Percentiles rank a stretch among this genome's conserved stretches.
These are phyloP conservation scores for Ctenicera cuprea DNA, from an alignment of 2,888 invertebrate species.

Conservation along the genomic window DNA sequence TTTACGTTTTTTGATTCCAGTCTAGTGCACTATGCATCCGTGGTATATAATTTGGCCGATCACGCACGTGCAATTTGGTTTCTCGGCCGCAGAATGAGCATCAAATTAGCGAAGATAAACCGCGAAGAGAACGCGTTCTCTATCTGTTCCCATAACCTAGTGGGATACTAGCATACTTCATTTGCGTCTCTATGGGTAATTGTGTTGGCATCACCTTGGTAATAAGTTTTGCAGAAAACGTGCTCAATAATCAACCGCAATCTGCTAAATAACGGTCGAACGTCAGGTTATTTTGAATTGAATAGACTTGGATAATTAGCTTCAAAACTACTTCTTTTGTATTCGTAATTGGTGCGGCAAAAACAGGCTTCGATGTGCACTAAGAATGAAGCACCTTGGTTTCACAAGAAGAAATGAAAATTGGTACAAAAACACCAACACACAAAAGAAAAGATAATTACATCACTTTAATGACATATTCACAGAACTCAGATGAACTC, in stretches of 20 bases:
- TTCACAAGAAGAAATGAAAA: too few species aligned
- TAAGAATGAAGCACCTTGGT: too few species aligned
- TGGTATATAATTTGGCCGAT: slow-evolving; percentile 45
- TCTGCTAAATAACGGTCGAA: slow-evolving; percentile 7
- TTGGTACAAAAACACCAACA: too few species aligned
- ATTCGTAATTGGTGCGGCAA: neutral
- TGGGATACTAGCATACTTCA: slow-evolving; percentile 42
- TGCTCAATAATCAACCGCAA: neutral
- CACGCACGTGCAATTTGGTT: slow-evolving; percentile 48
- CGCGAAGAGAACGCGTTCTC: slow-evolving; percentile 33
- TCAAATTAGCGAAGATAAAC: slow-evolving; percentile 38
- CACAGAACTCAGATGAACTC: too few species aligned
- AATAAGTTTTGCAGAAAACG: slow-evolving; percentile 14
- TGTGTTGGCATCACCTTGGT: neutral
- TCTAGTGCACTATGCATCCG: slow-evolving; percentile 42
- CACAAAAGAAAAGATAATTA: too few species aligned
- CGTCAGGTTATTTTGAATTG: slow-evolving; percentile 9
- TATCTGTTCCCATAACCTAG: slow-evolving; percentile 43
- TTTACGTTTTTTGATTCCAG: slow-evolving; percentile 36
- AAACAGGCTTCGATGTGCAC: neutral
- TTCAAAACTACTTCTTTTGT: slow-evolving; percentile 10
- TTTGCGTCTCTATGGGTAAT: slow-evolving; percentile 7
- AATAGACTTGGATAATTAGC: slow-evolving; percentile 9
- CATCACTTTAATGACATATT: too few species aligned
- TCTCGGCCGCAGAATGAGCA: slow-evolving; percentile 29